Percentiles rank a stretch among this genome's conserved stretches.
Evolutionary conservation across 2,797 vertebrate genomes (phyloP).

Genomic region (Odontamblyopus lacepedii): DNA sequence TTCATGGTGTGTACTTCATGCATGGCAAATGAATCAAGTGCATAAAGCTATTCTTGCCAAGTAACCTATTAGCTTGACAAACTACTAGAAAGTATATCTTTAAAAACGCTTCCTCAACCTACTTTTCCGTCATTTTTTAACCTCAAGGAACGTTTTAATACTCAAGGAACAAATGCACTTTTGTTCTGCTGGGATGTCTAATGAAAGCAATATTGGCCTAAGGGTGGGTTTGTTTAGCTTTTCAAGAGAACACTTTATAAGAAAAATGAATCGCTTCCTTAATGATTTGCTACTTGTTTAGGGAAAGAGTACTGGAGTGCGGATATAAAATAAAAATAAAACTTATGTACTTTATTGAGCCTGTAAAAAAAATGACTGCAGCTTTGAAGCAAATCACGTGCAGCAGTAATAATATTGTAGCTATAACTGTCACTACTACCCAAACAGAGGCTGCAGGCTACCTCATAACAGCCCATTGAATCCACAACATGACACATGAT

Average conservation of each 20-base stretch:
- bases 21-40: too few species aligned
- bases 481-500: slow-evolving; percentile 15
- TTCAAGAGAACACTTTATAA: neutral
- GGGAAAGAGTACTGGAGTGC: neutral
- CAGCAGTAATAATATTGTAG: slow-evolving; percentile 3
- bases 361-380: neutral
- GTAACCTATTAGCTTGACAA: too few species aligned
- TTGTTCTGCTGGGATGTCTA: neutral
- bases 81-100: too few species aligned
- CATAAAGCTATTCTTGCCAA: too few species aligned
- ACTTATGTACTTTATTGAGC: too few species aligned
- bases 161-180: neutral
- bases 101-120: too few species aligned
- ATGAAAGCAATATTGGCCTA: neutral
- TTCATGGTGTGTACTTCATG: too few species aligned
- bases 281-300: neutral
- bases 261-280: neutral
- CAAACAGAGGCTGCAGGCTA: slow-evolving; percentile 1
- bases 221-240: too few species aligned
- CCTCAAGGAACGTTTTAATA: neutral
- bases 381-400: neutral
- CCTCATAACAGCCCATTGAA: slow-evolving; percentile 12
- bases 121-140: neutral
- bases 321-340: too few species aligned
- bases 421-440: neutral